phyloP scores from a whole-genome alignment of 1,140 invertebrate species.

The Camponotus pennsylvanicus region DNA sequence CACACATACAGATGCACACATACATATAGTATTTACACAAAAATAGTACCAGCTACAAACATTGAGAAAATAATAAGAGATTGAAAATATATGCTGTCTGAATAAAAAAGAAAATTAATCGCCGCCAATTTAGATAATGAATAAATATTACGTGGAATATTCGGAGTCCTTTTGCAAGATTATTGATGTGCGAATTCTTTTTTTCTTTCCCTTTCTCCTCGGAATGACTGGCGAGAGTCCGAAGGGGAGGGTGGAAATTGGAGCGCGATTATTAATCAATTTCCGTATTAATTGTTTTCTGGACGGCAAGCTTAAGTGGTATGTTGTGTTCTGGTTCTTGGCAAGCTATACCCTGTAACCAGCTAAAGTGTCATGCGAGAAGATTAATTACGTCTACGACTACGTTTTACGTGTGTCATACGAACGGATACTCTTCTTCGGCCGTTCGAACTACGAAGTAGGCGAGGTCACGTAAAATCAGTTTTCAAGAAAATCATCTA shows the following conservation, averaged over 20 bases:
- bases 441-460: slow-evolving; percentile 56
- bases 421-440: slow-evolving; percentile 65
- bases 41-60: background rate
- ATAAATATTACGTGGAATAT: background rate
- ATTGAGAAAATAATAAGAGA: background rate
- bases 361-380: slow-evolving; percentile 80
- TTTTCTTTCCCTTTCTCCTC: slow-evolving; percentile 34
- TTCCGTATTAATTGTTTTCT: slow-evolving; percentile 83
- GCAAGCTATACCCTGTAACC: slow-evolving; percentile 77
- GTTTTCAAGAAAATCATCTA: slow-evolving; percentile 26
- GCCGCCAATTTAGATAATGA: slow-evolving; percentile 18
- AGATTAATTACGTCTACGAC: slow-evolving; percentile 79
- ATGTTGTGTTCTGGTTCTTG: slow-evolving; percentile 81
- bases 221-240: slow-evolving; percentile 65
- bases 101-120: slow-evolving; percentile 29
- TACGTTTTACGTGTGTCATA: slow-evolving; percentile 74
- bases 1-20: too few relatives aligned
- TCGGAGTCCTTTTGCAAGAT: slow-evolving; percentile 16
- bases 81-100: background rate
- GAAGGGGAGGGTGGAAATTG: slow-evolving; percentile 67
- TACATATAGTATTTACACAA: background rate
- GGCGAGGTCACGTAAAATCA: slow-evolving; percentile 28
- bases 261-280: slow-evolving; percentile 82
- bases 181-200: slow-evolving; percentile 28
- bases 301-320: slow-evolving; percentile 79